Evolutionary conservation across 2,888 invertebrate species (phyloP).

Genomic region (Ornithoptera alexandrae): DNA sequence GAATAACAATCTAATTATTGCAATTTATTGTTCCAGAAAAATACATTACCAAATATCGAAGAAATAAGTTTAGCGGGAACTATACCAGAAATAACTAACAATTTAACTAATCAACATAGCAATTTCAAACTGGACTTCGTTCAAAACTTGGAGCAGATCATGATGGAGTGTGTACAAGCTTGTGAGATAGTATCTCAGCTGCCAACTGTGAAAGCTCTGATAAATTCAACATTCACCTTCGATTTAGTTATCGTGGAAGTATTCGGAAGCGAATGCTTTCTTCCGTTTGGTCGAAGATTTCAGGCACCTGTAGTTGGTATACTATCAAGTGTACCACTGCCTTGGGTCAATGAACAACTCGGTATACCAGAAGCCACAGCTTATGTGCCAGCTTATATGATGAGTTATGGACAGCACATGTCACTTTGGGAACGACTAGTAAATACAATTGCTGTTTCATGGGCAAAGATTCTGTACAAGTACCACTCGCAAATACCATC

Average conservation of each 20-base stretch:
- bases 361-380: slow-evolving; percentile 80
- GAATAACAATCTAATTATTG: too few species aligned
- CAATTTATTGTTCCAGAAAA: slow-evolving; percentile 58
- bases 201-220: slow-evolving; percentile 58
- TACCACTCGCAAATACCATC: slow-evolving; percentile 68
- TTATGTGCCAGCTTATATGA: slow-evolving; percentile 79
- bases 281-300: slow-evolving; percentile 76
- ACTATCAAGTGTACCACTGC: slow-evolving; percentile 75
- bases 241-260: slow-evolving; percentile 74
- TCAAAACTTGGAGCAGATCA: slow-evolving; percentile 67
- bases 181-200: slow-evolving; percentile 66
- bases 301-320: slow-evolving; percentile 77
- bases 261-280: slow-evolving; percentile 80
- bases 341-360: slow-evolving; percentile 78
- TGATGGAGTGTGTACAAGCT: slow-evolving; percentile 69
- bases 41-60: slow-evolving; percentile 61
- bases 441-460: slow-evolving; percentile 66
- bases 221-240: slow-evolving; percentile 59
- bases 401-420: slow-evolving; percentile 74
- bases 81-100: slow-evolving; percentile 69
- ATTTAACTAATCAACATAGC: slow-evolving; percentile 58
- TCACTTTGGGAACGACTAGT: slow-evolving; percentile 67
- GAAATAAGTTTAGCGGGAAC: slow-evolving; percentile 74
- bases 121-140: slow-evolving; percentile 64
- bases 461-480: slow-evolving; percentile 64